Percentiles rank a stretch among this genome's conserved stretches.
phyloP scores from a whole-genome alignment of 2,888 invertebrate genomes.

The Cryptops parisi region DNA sequence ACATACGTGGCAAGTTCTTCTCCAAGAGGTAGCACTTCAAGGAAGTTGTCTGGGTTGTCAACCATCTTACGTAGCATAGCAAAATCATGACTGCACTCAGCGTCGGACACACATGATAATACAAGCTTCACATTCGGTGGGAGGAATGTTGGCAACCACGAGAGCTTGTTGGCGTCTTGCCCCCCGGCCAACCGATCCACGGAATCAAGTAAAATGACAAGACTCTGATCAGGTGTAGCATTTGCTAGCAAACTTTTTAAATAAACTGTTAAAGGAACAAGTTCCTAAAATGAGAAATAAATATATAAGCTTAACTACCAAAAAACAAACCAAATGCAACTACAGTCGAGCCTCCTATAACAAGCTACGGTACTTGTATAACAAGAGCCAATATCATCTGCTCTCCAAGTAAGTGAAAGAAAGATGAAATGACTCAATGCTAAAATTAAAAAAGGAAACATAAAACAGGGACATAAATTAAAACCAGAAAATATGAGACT shows the following conservation, averaged over 20 bases:
- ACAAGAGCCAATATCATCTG: no score
- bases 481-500: no score
- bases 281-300: conserved; percentile 6
- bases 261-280: conserved; percentile 88
- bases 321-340: no score
- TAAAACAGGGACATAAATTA: no score
- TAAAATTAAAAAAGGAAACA: no score
- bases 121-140: conserved; percentile 73
- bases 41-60: conserved; percentile 71
- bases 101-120: conserved; percentile 39
- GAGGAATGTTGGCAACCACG: conserved; percentile 85
- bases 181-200: conserved; percentile 92
- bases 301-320: background rate
- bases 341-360: no score
- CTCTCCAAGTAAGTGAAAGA: no score
- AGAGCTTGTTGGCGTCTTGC: conserved; percentile 85
- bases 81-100: conserved; percentile 72
- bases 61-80: conserved; percentile 73
- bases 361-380: no score
- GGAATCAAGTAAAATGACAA: conserved; percentile 84
- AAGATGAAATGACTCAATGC: no score
- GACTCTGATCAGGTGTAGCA: conserved; percentile 65
- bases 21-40: conserved; percentile 65
- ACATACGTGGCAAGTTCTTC: conserved; percentile 90
- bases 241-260: conserved; percentile 83